Base-by-base conservation (phyloP, 2,888 invertebrate species). In the Bombylius major region DNA sequence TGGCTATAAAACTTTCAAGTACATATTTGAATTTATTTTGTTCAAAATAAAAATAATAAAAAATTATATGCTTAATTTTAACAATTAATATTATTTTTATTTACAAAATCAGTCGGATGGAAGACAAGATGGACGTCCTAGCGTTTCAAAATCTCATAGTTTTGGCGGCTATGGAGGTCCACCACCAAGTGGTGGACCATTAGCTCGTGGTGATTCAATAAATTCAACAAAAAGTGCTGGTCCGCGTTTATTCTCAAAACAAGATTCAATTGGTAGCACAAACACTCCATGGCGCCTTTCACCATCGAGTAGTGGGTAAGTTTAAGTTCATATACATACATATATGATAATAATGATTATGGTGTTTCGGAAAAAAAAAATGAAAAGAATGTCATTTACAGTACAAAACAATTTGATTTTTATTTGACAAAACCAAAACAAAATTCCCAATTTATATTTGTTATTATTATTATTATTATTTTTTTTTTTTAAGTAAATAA, bases 91-190 rank as follows among this genome's bases (percentile, higher is more conserved):
- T 36, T 36, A 8, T 11, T n/a, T n/a, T n/a, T n/a, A n/a, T n/a
- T n/a, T n/a, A n/a, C n/a, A n/a, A 39, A 39, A 56, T 47, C 55
- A 70, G 69, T 66, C 67, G 11, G 69, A 71, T 51, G 47, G 13
- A 59, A 66, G 63, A 57, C 72, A 66, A 59, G 76, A 63, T 65
- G 69, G 57, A 42, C 70, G 77, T 65, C 79, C 71, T 65, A 81
- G 81, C 14, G 84, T 87, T 49, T 84, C 86, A 50, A 89, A 89
- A 71, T 89, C 91, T 53, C 90, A 89, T 76, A 92, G 90, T 72
- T 94, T 93, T 67, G 90, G 89, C 12, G 92, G 89, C 4, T 89
- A 89, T 68, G 83, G 83, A 13, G 81, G 77, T 36, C 74, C 76
- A 14, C 68, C 71, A 3, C 67, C 67, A 51, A 57, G 89, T 1